Evolutionary conservation across 2,888 invertebrate species (phyloP), one percentile per base, ranked within the genome.

Genomic region (Eupithecia insigniata): DNA sequence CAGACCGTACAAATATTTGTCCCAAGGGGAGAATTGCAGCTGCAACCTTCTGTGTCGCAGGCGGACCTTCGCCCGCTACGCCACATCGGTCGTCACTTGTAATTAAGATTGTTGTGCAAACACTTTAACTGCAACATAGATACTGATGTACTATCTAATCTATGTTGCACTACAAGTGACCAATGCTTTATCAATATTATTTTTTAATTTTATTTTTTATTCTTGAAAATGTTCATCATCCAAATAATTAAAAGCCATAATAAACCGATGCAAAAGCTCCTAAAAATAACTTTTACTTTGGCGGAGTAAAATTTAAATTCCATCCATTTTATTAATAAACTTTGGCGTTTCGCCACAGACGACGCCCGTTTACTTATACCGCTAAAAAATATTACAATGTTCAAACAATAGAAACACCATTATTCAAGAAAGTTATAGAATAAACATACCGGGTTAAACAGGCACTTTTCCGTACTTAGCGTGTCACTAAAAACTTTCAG

Each of bases 261-360:
- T 46, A 46, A 60, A 68, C 64, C 71, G 61, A 72, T 66, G 74
- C 66, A 78, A 76, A 77, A 74, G 61, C 66, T 46, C 36, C 77
- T 82, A 72, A 84, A 43, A 91, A 91, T 91, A 90, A 82, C 84
- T 80, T 70, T 83, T 82, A 83, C 80, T 81, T 81, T 80, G 78
- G 80, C 81, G 79, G 85, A 78, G 83, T 85, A 87, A 90, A 89
- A 87, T 87, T 86, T 84, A 89, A 90, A 89, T 90, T 88, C 88
- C 86, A 85, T 84, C 79, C 79, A 78, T 84, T 84, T 87, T 89
- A 90, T 89, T 91, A 90, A 90, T 92, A 92, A 81, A 90, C 85
- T 85, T 87, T 93, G 93, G 93, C 93, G 83, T 84, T 79, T 70
- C 81, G 92, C 93, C 93, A 92, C 85, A 76, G 75, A 26, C 84